A percentile compares a stretch with the other conserved stretches of the same genome.
Conservation (phyloP, 2,888 invertebrate species). For the Catocala sponsa region DNA sequence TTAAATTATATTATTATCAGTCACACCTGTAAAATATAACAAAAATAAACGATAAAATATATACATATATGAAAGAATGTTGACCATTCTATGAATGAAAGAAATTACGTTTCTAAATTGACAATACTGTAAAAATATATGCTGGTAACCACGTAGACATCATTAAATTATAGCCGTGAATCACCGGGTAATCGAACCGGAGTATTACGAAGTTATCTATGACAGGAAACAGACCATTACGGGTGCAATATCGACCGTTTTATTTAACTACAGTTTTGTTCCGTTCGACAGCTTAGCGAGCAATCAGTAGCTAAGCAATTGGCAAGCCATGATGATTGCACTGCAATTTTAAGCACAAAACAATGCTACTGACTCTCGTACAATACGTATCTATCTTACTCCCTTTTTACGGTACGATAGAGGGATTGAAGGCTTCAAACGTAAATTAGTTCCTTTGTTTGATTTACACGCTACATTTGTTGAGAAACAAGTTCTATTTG, state of each 20-base stretch:
- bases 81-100: conserved; percentile 6
- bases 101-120: conserved; percentile 24
- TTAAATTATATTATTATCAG: too few relatives aligned
- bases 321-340: conserved; percentile 12
- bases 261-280: conserved; percentile 50
- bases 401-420: too few relatives aligned
- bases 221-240: conserved; percentile 56
- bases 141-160: conserved; percentile 34
- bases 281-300: conserved; percentile 42
- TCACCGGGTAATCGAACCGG: conserved; percentile 35
- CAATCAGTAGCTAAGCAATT: conserved; percentile 36
- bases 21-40: too few relatives aligned
- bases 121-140: conserved; percentile 33
- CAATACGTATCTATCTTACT: too few relatives aligned
- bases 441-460: too few relatives aligned
- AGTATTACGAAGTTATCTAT: conserved; percentile 47
- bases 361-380: too few relatives aligned
- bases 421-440: too few relatives aligned
- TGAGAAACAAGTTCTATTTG: too few relatives aligned
- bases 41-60: too few relatives aligned
- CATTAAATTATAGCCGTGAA: conserved; percentile 46
- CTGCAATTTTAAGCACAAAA: background rate
- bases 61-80: too few relatives aligned
- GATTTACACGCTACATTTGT: too few relatives aligned
- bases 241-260: conserved; percentile 51